Conservation (phyloP, 2,888 invertebrate genomes). For the Spilosoma lubricipeda region DNA sequence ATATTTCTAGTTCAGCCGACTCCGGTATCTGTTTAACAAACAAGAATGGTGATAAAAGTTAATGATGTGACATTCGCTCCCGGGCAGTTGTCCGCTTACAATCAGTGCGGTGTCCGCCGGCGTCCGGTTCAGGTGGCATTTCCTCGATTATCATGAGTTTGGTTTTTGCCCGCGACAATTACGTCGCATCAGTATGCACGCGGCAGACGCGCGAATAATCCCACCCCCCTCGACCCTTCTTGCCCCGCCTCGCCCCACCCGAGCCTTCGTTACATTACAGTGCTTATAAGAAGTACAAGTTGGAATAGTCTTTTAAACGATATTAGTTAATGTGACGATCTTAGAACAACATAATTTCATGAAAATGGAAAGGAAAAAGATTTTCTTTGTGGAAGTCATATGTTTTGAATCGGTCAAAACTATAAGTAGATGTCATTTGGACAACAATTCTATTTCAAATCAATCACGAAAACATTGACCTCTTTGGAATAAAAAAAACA, state of each 20-base stretch:
- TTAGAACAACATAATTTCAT: neutral
- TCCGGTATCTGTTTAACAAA: slow-evolving; percentile 1
- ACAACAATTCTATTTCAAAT: neutral
- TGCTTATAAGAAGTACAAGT: slow-evolving; percentile 8
- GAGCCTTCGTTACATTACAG: neutral
- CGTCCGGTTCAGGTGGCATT: slow-evolving; percentile 64
- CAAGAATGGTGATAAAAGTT: slow-evolving; percentile 9
- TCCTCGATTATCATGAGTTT: slow-evolving; percentile 78
- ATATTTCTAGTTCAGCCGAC: neutral
- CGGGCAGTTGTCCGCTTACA: slow-evolving; percentile 35
- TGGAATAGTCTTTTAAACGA: neutral
- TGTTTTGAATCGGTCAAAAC: neutral
- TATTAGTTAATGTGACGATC: neutral
- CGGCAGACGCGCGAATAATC: slow-evolving; percentile 59
- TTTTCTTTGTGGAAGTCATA: neutral
- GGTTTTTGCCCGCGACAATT: slow-evolving; percentile 79
- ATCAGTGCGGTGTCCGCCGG: slow-evolving; percentile 41
- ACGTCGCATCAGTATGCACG: slow-evolving; percentile 80
- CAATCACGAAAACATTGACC: neutral
- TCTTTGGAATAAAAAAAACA: neutral
- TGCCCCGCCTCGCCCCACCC: slow-evolving; percentile 35
- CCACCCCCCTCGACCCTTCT: slow-evolving; percentile 48
- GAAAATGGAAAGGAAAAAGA: neutral
- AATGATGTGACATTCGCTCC: neutral
- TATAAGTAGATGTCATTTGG: neutral